Percentiles rank a stretch among this genome's conserved stretches.
phyloP scores from a whole-genome alignment of 2,888 invertebrate genomes.

The Coenonympha glycerion region DNA sequence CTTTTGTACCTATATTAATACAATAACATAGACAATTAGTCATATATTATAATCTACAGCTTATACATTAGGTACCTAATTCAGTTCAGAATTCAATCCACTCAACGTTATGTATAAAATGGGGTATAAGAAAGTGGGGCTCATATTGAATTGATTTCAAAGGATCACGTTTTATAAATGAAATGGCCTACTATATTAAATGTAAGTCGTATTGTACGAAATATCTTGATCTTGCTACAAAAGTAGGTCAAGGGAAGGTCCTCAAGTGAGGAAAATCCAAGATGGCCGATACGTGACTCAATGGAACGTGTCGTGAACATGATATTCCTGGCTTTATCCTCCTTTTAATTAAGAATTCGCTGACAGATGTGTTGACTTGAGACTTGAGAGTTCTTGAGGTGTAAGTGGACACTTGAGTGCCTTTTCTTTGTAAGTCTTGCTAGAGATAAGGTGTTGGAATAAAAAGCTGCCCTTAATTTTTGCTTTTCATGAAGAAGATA shows the following conservation, averaged over 20 bases:
- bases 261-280: conserved; percentile 29
- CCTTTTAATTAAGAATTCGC: conserved; percentile 27
- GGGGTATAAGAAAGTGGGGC: background rate
- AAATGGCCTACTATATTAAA: background rate
- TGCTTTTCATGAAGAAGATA: too few relatives aligned
- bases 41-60: too few relatives aligned
- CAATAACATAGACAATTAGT: too few relatives aligned
- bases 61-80: too few relatives aligned
- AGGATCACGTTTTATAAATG: background rate
- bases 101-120: too few relatives aligned
- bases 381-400: background rate
- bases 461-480: too few relatives aligned
- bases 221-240: background rate
- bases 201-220: background rate
- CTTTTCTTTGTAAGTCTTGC: background rate
- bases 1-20: too few relatives aligned
- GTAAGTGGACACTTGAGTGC: background rate
- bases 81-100: too few relatives aligned
- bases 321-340: conserved; percentile 35
- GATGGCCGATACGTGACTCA: conserved; percentile 32
- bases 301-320: conserved; percentile 23
- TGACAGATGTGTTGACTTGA: conserved; percentile 16
- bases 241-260: conserved; percentile 50
- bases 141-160: background rate
- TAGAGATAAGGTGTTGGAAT: background rate